Evolutionary conservation across 2,797 vertebrate genomes (phyloP).

Genomic region (Hozukius guyotensis): DNA sequence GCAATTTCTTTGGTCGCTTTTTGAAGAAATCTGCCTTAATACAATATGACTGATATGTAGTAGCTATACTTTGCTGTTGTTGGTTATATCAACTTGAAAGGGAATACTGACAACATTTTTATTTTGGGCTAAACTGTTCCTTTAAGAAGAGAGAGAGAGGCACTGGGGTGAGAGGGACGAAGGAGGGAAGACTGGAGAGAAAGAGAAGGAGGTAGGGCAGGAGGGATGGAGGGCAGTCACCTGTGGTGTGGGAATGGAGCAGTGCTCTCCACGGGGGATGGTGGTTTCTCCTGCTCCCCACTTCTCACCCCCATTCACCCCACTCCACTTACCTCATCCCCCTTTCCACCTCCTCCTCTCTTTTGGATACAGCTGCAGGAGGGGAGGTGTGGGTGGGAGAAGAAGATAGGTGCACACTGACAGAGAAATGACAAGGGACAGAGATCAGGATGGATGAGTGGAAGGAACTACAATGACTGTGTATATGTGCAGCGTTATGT

Average conservation of each 20-base stretch:
- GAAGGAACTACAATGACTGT: neutral
- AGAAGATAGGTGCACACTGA: constrained; percentile 5
- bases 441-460: constrained; percentile 1
- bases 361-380: constrained; percentile 72
- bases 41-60: neutral
- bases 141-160: constrained; percentile 48
- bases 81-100: neutral
- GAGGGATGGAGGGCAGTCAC: constrained; percentile 70
- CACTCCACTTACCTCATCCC: constrained; percentile 53
- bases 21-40: neutral
- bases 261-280: constrained; percentile 63
- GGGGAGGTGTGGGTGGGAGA: neutral
- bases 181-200: constrained; percentile 24
- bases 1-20: neutral
- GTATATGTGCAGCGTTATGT: neutral
- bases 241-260: constrained; percentile 79
- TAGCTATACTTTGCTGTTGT: neutral
- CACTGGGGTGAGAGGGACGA: constrained; percentile 19
- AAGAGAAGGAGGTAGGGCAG: constrained; percentile 1
- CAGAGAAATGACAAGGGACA: neutral
- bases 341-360: constrained; percentile 37
- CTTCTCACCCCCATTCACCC: constrained; percentile 1
- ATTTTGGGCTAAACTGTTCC: constrained; percentile 15
- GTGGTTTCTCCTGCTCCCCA: constrained; percentile 45
- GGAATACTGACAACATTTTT: neutral